Percentiles rank a stretch among this genome's conserved stretches.
phyloP scores from a whole-genome alignment of 2,888 invertebrate genomes.

The Oscheius sp. region DNA sequence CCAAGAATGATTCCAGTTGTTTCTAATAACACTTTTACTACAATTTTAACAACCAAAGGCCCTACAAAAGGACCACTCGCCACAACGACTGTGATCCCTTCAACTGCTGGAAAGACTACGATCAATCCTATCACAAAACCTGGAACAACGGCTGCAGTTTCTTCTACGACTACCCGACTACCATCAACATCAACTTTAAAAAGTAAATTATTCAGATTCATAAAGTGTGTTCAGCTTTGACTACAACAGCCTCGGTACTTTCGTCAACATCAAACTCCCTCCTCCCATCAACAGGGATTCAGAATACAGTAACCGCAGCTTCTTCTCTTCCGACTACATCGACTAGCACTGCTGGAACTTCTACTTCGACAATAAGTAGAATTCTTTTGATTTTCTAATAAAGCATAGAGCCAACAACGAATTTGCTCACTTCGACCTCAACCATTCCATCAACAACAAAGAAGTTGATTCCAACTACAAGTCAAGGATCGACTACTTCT shows the following conservation, averaged over 20 bases:
- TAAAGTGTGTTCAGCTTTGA: too few species aligned
- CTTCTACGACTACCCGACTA: too few species aligned
- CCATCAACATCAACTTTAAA: too few species aligned
- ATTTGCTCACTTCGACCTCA: not conserved
- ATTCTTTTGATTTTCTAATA: not conserved
- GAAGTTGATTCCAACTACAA: not conserved
- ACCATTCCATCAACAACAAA: not conserved
- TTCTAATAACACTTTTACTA: not conserved
- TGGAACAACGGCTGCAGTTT: too few species aligned
- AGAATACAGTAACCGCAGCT: not conserved
- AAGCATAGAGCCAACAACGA: not conserved
- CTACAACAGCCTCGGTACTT: not conserved
- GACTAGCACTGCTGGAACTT: not conserved
- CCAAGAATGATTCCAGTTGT: not conserved
- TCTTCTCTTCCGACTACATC: not conserved
- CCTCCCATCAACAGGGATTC: not conserved
- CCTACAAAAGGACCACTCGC: too few species aligned
- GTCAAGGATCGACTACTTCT: not conserved
- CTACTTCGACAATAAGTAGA: not conserved
- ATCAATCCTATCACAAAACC: too few species aligned
- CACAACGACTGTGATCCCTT: too few species aligned
- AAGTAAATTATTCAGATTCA: too few species aligned
- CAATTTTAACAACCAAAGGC: not conserved
- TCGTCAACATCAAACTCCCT: not conserved
- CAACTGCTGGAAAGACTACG: too few species aligned